phyloP scores from a whole-genome alignment of 2,888 invertebrate genomes.

The Meganola albula region DNA sequence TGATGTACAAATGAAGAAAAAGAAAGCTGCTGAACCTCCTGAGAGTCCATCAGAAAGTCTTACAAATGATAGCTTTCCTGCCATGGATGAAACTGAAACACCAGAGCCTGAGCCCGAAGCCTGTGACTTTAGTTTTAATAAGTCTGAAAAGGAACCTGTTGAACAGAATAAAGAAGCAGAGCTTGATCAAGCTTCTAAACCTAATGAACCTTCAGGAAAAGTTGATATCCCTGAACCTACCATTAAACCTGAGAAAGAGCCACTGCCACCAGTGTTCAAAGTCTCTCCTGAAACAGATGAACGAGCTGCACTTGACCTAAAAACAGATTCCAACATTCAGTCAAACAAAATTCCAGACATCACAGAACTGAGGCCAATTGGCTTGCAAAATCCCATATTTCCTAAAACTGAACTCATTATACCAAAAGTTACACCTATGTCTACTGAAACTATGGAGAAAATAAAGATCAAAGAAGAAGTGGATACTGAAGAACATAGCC shows the following conservation, averaged over 20 bases:
- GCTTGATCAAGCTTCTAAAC: conserved; percentile 44
- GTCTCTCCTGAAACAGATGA: conserved; percentile 56
- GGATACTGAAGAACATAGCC: conserved; percentile 61
- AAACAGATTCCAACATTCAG: conserved; percentile 48
- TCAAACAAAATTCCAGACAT: conserved; percentile 46
- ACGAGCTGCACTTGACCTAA: conserved; percentile 56
- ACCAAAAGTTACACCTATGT: conserved; percentile 78
- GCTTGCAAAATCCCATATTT: conserved; percentile 48
- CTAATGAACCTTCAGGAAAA: conserved; percentile 55
- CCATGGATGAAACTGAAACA: conserved; percentile 82
- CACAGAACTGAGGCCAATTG: conserved; percentile 46
- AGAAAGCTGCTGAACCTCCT: conserved; percentile 71
- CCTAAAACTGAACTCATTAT: conserved; percentile 80
- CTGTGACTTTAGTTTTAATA: conserved; percentile 70
- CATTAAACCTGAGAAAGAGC: conserved; percentile 62
- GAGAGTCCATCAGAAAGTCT: conserved; percentile 91
- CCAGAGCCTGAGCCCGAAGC: conserved; percentile 69
- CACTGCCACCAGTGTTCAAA: conserved; percentile 51
- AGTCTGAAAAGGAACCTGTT: conserved; percentile 59
- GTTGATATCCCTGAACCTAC: conserved; percentile 47
- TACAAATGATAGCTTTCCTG: conserved; percentile 90
- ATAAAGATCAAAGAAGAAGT: conserved; percentile 74
- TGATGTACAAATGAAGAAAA: conserved; percentile 79
- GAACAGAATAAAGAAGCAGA: conserved; percentile 61
- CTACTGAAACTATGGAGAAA: conserved; percentile 67